Evolutionary conservation across 2,888 invertebrate species (phyloP), one percentile per base, ranked within the genome.

Genomic region (Andrena bucephala): DNA sequence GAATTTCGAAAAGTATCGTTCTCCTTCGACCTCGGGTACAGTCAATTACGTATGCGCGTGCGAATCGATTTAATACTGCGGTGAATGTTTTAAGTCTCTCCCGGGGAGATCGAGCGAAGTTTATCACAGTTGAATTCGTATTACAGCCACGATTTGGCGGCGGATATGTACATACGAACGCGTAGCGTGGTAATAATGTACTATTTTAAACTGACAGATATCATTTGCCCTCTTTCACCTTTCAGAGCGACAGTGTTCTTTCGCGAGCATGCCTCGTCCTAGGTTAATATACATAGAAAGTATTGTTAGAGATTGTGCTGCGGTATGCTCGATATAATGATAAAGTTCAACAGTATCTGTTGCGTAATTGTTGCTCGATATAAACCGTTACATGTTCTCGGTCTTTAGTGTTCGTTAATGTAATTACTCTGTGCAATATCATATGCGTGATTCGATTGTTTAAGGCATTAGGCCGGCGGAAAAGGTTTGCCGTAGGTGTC

Each of bases 41-140:
- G 24, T 57, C 10, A 27, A 13, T 8, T 16, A 65, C 16, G 16
- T 1, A 4, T 4, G 8, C 67, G 67, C 29, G 57, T 67, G 67
- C 42, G 31, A 62, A 5, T 69, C 60, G 50, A 62, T 54, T 42
- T 42, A 62, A 63, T 48, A 75, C 48, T 13, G 52, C 33, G 20
- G 20, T 27, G n/a, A 4, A 24, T 24, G 48, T 33, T 27, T 7
- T 4, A 16, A 42, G 24, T 52, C 33, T 27, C 13, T 68, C 8
- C 52, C 57, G 57, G 24, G 20, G 48, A 69, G 71, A 24, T 81
- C 42, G 65, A 65, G 72, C 29, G 31, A 59, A 59, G 27, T 73
- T 83, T 87, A 86, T 87, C 87, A 86, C 87, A 87, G 85, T 48
- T 74, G 70, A 77, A 79, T 66, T 78, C 33, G 70, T 69, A 70